These are phyloP conservation scores for Zaprionus taronus DNA, from an alignment of 1,140 invertebrate species.

Conservation along the genomic window DNA sequence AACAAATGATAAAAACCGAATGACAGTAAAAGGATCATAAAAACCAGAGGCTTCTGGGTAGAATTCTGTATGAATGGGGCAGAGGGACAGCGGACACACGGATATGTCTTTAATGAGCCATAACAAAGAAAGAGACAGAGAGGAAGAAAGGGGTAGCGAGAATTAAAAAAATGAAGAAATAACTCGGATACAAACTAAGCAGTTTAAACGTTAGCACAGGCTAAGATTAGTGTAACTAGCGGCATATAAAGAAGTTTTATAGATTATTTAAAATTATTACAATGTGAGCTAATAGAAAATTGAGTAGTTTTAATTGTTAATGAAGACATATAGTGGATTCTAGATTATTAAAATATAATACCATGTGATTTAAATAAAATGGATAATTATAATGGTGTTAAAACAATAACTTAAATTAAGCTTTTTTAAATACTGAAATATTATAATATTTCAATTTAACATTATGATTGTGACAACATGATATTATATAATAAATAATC, in stretches of 20 bases:
- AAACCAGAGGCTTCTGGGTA: constrained; percentile 37
- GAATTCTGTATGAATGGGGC: constrained; percentile 10
- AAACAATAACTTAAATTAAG: too few relatives aligned
- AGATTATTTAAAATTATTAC: background rate
- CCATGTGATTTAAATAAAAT: too few relatives aligned
- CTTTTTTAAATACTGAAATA: too few relatives aligned
- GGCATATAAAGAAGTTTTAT: background rate
- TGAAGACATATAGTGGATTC: too few relatives aligned
- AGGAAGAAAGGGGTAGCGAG: background rate
- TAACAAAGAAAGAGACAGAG: background rate
- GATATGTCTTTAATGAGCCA: constrained; percentile 18
- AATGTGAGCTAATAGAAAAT: too few relatives aligned
- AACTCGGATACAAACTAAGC: constrained; percentile 11
- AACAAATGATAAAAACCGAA: constrained; percentile 65
- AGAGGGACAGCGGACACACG: background rate
- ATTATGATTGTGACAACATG: too few relatives aligned
- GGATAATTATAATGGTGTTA: too few relatives aligned
- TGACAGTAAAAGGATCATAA: constrained; percentile 65
- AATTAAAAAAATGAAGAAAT: constrained; percentile 10
- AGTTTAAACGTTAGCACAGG: constrained; percentile 49
- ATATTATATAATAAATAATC: too few relatives aligned
- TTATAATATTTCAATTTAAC: too few relatives aligned
- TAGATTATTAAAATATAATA: too few relatives aligned
- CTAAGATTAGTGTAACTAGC: constrained; percentile 44
- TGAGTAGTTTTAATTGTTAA: too few relatives aligned